These are phyloP conservation scores for Pristionchus mayeri DNA, from an alignment of 2,888 invertebrate genomes.

Conservation along the genomic window DNA sequence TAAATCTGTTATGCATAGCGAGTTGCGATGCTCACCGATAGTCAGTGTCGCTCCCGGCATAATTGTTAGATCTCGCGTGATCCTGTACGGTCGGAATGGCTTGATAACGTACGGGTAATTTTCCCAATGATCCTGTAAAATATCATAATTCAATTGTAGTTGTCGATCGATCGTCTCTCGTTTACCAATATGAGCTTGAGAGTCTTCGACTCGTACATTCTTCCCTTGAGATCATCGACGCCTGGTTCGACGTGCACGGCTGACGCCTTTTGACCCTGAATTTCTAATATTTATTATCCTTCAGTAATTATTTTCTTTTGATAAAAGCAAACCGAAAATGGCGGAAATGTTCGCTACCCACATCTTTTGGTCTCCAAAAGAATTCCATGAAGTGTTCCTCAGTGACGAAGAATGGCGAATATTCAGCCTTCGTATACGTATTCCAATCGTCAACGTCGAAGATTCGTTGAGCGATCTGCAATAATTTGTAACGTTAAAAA, in stretches of 20 bases:
- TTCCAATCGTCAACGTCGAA: slow-evolving; percentile 93
- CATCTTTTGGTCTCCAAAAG: slow-evolving; percentile 67
- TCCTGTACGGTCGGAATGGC: slow-evolving; percentile 83
- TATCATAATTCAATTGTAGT: background rate
- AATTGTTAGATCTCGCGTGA: slow-evolving; percentile 92
- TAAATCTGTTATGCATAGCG: background rate
- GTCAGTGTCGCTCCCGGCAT: slow-evolving; percentile 92
- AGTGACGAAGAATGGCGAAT: slow-evolving; percentile 88
- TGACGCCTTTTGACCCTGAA: slow-evolving; percentile 68
- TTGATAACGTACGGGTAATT: slow-evolving; percentile 67
- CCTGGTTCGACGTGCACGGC: slow-evolving; percentile 66
- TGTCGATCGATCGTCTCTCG: slow-evolving; percentile 44
- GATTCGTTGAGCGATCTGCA: slow-evolving; percentile 77
- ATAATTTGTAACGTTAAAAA: background rate
- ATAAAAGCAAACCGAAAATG: background rate
- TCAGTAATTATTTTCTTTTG: background rate
- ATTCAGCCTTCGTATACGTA: slow-evolving; percentile 93
- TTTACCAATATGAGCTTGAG: slow-evolving; percentile 66
- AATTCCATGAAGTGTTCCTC: slow-evolving; percentile 79
- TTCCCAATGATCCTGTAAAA: slow-evolving; percentile 60
- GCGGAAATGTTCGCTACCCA: background rate
- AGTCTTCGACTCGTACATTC: slow-evolving; percentile 71
- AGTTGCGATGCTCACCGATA: slow-evolving; percentile 85
- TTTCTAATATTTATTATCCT: background rate
- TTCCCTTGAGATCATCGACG: slow-evolving; percentile 71